A percentile compares a stretch with the other conserved stretches of the same genome.
phyloP scores from a whole-genome alignment of 2,888 invertebrate species.

The Cerastoderma edule region DNA sequence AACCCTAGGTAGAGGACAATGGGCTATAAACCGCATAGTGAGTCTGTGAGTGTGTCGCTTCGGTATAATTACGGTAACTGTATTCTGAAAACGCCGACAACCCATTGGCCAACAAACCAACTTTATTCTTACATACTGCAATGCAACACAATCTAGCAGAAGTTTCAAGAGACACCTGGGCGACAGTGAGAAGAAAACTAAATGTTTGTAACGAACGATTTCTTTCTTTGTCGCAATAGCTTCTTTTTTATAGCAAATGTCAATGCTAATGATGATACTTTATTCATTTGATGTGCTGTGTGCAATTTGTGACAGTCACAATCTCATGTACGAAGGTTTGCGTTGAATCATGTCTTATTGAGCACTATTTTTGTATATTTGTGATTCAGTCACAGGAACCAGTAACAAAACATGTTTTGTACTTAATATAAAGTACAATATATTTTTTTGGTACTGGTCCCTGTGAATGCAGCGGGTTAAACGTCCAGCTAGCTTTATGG shows the following conservation, averaged over 20 bases:
- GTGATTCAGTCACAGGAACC: not conserved
- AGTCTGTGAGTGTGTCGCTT: too few species aligned
- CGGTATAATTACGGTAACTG: too few species aligned
- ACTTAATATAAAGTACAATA: too few species aligned
- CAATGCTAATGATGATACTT: not conserved
- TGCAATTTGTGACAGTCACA: not conserved
- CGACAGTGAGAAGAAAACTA: not conserved
- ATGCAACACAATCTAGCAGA: not conserved
- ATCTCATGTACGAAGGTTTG: not conserved
- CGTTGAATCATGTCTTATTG: not conserved
- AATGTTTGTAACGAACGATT: not conserved
- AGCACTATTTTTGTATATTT: not conserved
- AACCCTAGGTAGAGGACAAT: too few species aligned
- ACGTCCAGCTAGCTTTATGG: too few species aligned
- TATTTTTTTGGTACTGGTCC: too few species aligned
- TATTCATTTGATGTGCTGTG: not conserved
- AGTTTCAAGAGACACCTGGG: too few species aligned
- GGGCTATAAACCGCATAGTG: too few species aligned
- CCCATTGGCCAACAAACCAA: not conserved
- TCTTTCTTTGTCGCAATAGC: not conserved
- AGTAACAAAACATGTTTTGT: too few species aligned
- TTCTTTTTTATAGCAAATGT: not conserved
- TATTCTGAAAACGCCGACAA: too few species aligned
- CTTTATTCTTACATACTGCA: not conserved
- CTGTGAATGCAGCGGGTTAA: too few species aligned